A percentile compares a stretch with the other conserved stretches of the same genome.
These are phyloP conservation scores for Meganola albula DNA, from an alignment of 2,888 invertebrate species.

Conservation along the genomic window DNA sequence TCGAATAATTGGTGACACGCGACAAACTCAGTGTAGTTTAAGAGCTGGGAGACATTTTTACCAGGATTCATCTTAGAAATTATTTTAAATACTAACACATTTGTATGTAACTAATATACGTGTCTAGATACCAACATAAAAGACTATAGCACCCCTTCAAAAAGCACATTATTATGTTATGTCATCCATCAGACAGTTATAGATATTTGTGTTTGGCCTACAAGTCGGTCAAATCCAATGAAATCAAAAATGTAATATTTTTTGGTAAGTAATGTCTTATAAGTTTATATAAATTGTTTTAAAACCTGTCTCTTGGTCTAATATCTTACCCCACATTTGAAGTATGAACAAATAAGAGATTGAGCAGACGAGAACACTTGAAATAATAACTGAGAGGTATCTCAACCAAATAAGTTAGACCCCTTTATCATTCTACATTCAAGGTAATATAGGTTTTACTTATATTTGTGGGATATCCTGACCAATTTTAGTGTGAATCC, in stretches of 20 bases:
- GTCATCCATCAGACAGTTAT: no score
- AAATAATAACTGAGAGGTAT: slow-evolving; percentile 41
- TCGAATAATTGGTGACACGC: slow-evolving; percentile 29
- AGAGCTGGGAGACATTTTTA: background rate
- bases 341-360: slow-evolving; percentile 35
- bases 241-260: background rate
- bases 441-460: slow-evolving; percentile 6
- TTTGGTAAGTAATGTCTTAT: background rate
- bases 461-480: slow-evolving; percentile 8
- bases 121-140: no score
- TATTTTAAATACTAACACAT: no score
- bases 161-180: no score
- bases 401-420: slow-evolving; percentile 11
- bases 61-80: no score
- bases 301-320: background rate
- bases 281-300: slow-evolving; percentile 5
- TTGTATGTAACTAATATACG: no score
- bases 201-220: no score
- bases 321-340: slow-evolving; percentile 12
- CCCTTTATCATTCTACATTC: background rate
- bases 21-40: background rate
- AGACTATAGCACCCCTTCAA: no score
- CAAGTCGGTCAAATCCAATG: background rate
- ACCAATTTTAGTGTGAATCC: slow-evolving; percentile 19
- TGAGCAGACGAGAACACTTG: slow-evolving; percentile 39